Base-by-base conservation (phyloP, 2,888 invertebrate species). In the Chrysopilus asiliformis region DNA sequence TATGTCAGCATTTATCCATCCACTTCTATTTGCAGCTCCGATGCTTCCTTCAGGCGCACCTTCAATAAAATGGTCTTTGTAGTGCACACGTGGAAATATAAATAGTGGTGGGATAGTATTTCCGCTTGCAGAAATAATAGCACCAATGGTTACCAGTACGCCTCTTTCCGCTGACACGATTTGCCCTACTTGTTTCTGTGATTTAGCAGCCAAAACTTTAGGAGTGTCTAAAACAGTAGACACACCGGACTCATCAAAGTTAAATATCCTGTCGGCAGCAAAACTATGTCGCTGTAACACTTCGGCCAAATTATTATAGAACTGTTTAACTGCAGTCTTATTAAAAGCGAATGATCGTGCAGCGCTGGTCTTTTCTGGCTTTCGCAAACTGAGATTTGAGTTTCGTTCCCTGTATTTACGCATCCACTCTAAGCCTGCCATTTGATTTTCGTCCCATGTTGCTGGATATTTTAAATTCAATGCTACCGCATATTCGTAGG, bases 111-210 rank as follows among this genome's bases (percentile, higher is more conserved):
- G 53, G 17, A 56, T 49, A 5, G 50, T 48, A 36, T 53, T 51
- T 36, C 48, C 50, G 32, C 41, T 43, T 26, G 50, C 50, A 19
- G 45, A 52, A 30, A 47, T 51, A 18, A 57, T 56, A 35, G 45
- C 42, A 7, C 51, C 47, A 22, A 59, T 42, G 22, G 57, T 58
- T 2, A 59, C 52, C 4, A 43, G 55, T 9, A 53, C 52, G 1
- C 57, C 57, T 18, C 55, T 44, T 45, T 61, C 58, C 0, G 50
- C 53, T n/a, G 56, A 56, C 4, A 54, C 54, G 0, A 56, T 9
- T 33, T 53, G 42, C 8, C 53, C 55, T 0, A 58, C 53, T 42
- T 57, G 54, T 43, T 49, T 48, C 34, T 29, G 14, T 15, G n/a
- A n/a, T n/a, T n/a, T n/a, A n/a, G n/a, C n/a, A n/a, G n/a, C n/a